Percentiles rank a stretch among this genome's conserved stretches.
These are phyloP conservation scores for Clitarchus hookeri DNA, from an alignment of 2,888 invertebrate species.

Conservation along the genomic window DNA sequence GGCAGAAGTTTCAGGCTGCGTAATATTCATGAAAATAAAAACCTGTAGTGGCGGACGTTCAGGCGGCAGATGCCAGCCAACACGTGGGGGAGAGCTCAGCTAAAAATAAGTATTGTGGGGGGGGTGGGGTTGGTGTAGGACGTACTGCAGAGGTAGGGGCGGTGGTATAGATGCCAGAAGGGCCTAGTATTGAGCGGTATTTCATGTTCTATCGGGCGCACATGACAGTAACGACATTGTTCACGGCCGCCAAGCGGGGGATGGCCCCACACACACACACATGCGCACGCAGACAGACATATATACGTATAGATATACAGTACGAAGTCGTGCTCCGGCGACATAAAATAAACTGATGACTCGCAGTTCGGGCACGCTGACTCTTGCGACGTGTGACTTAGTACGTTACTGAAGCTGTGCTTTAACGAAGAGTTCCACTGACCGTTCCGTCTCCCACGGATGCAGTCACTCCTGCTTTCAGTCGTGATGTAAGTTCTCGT, in stretches of 20 bases:
- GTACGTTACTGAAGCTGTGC: too few relatives aligned
- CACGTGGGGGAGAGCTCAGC: not conserved
- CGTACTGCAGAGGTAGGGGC: not conserved
- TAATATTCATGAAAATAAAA: not conserved
- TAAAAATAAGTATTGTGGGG: too few relatives aligned
- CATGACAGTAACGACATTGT: slow-evolving; percentile 7
- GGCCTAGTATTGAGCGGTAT: slow-evolving; percentile 5
- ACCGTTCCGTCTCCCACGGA: too few relatives aligned
- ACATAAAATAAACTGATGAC: too few relatives aligned
- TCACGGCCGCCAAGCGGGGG: not conserved
- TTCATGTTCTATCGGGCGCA: slow-evolving; percentile 14
- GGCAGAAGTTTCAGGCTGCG: not conserved
- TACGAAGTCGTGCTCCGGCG: too few relatives aligned
- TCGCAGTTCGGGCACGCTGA: too few relatives aligned
- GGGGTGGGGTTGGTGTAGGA: not conserved
- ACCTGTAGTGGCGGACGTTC: not conserved
- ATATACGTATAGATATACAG: too few relatives aligned
- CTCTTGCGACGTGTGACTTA: too few relatives aligned
- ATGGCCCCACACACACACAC: not conserved
- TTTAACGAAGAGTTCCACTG: too few relatives aligned
- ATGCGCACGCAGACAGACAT: not conserved
- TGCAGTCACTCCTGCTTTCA: too few relatives aligned
- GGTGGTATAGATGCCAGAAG: not conserved
- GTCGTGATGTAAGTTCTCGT: too few relatives aligned
- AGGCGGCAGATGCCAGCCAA: not conserved